Percentiles rank a stretch among this genome's conserved stretches.
phyloP scores from a whole-genome alignment of 2,113 vertebrate genomes.

The Lontra canadensis region DNA sequence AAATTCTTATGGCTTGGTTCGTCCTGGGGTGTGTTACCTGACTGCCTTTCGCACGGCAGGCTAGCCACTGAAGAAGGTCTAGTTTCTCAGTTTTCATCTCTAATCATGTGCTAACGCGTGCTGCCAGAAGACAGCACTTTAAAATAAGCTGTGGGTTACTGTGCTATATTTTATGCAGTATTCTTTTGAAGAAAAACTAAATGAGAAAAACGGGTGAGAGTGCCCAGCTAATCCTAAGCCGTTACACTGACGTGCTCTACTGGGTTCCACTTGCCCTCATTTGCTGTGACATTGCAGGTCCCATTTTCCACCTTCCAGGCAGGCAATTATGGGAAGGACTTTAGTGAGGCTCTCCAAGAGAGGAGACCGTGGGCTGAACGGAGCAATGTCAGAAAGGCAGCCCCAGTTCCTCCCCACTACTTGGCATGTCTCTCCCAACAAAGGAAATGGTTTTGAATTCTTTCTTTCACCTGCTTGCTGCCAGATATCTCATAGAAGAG shows the following conservation, averaged over 20 bases:
- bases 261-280: not conserved
- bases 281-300: not conserved
- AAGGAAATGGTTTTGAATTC: constrained; percentile 73
- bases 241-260: not conserved
- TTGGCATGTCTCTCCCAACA: constrained; percentile 72
- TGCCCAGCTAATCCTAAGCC: not conserved
- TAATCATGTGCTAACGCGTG: not conserved
- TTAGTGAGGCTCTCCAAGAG: constrained; percentile 49
- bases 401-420: constrained; percentile 69
- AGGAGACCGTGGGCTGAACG: constrained; percentile 35
- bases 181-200: constrained; percentile 29
- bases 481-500: constrained; percentile 66
- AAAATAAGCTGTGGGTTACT: not conserved
- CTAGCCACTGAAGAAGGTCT: not conserved
- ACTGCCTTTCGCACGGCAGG: not conserved
- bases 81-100: not conserved
- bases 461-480: constrained; percentile 64
- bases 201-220: not conserved
- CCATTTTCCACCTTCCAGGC: not conserved
- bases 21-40: not conserved
- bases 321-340: constrained; percentile 53
- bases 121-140: constrained; percentile 27
- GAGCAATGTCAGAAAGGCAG: constrained; percentile 60
- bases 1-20: not conserved
- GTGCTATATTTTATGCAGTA: not conserved